phyloP scores from a whole-genome alignment of 2,888 invertebrate genomes.

The Tethea ocularis region DNA sequence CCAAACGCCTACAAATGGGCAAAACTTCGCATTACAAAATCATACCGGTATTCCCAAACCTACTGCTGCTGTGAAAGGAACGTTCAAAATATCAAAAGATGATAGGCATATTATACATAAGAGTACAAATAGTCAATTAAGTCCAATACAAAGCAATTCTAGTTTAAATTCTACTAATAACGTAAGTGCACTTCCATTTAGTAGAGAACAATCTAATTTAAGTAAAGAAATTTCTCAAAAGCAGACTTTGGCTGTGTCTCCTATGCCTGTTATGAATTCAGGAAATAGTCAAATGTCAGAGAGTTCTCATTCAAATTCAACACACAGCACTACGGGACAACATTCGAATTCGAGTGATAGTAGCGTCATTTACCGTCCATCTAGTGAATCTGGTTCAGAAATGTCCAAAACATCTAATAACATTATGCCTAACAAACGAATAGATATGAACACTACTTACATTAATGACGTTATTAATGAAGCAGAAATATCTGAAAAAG shows the following conservation, averaged over 20 bases:
- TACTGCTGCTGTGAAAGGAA: constrained; percentile 95
- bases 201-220: constrained; percentile 79
- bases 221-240: constrained; percentile 78
- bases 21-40: constrained; percentile 60
- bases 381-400: constrained; percentile 88
- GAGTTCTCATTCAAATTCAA: constrained; percentile 85
- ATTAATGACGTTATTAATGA: constrained; percentile 82
- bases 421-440: constrained; percentile 77
- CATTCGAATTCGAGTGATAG: constrained; percentile 89
- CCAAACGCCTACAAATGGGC: constrained; percentile 74
- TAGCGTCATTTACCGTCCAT: constrained; percentile 89
- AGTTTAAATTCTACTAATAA: constrained; percentile 82
- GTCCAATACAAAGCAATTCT: constrained; percentile 83
- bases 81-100: constrained; percentile 88
- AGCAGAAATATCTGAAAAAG: constrained; percentile 78
- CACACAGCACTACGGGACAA: constrained; percentile 86
- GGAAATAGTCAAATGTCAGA: constrained; percentile 85
- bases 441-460: constrained; percentile 80
- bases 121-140: constrained; percentile 83
- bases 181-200: constrained; percentile 74
- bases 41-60: constrained; percentile 92
- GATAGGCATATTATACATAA: constrained; percentile 79
- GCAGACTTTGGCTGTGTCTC: constrained; percentile 87
- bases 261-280: constrained; percentile 86
- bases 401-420: constrained; percentile 71